Evolutionary conservation across 2,113 vertebrate species (phyloP).

Genomic region (Cheirogaleus medius): DNA sequence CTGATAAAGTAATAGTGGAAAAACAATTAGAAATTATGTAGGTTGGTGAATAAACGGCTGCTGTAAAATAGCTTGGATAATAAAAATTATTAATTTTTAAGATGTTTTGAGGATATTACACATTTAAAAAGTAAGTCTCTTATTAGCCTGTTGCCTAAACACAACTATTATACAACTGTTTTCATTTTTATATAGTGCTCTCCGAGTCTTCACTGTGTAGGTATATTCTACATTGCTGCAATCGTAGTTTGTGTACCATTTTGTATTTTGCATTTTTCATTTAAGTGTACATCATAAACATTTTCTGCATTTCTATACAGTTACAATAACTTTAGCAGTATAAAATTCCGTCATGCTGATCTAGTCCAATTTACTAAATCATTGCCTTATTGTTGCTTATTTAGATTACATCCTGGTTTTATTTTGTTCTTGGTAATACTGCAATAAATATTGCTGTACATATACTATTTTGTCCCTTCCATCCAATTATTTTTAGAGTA

Average conservation of each 20-base stretch:
- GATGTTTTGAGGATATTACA: neutral
- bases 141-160: neutral
- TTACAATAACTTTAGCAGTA: conserved; percentile 43
- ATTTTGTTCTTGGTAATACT: conserved; percentile 54
- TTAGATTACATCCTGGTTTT: conserved; percentile 47
- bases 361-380: conserved; percentile 9
- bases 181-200: neutral
- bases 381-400: conserved; percentile 25
- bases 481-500: conserved; percentile 52
- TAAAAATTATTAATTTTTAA: neutral
- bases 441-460: neutral
- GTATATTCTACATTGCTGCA: neutral
- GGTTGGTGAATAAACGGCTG: neutral
- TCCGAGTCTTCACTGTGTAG: neutral
- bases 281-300: conserved; percentile 49
- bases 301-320: conserved; percentile 28
- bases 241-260: neutral
- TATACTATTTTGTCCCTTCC: conserved; percentile 23
- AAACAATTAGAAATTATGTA: neutral
- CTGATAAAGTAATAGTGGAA: neutral
- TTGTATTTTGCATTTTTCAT: conserved; percentile 53
- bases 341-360: conserved; percentile 39
- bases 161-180: neutral
- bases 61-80: neutral
- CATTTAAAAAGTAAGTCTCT: neutral